Percentiles rank a stretch among this genome's conserved stretches.
phyloP scores from a whole-genome alignment of 2,113 vertebrate species.

The Chroicocephalus ridibundus region DNA sequence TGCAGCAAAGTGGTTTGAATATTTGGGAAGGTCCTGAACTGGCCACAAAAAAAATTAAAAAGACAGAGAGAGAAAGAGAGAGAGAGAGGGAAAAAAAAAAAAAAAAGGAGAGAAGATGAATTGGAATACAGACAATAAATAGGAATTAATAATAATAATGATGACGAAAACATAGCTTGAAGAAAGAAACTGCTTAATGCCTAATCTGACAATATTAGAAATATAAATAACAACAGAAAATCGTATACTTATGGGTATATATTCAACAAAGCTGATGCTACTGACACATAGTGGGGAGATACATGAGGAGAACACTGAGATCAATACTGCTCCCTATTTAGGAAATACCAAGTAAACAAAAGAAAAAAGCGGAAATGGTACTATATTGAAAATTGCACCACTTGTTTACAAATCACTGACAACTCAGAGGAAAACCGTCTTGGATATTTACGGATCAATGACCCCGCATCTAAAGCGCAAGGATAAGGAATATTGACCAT shows the following conservation, averaged over 20 bases:
- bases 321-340: not conserved
- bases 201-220: not conserved
- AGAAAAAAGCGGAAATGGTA: not conserved
- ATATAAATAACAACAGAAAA: not conserved
- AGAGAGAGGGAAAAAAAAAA: no score
- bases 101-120: not conserved
- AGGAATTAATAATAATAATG: not conserved
- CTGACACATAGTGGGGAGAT: not conserved
- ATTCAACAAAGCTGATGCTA: not conserved
- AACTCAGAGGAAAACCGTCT: not conserved
- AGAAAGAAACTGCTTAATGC: not conserved
- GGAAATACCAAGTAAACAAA: not conserved
- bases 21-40: not conserved
- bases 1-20: not conserved
- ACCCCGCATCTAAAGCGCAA: not conserved
- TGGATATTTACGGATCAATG: slow-evolving; percentile 13
- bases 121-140: not conserved
- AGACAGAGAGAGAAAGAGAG: not conserved
- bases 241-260: not conserved
- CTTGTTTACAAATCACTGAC: slow-evolving; percentile 3
- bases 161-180: not conserved
- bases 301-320: not conserved
- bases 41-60: not conserved
- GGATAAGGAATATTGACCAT: not conserved
- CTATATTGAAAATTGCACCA: not conserved